A percentile compares a stretch with the other conserved stretches of the same genome.
Evolutionary conservation across 2,797 vertebrate species (phyloP).

Genomic region (Pyrrhura leucotis): DNA sequence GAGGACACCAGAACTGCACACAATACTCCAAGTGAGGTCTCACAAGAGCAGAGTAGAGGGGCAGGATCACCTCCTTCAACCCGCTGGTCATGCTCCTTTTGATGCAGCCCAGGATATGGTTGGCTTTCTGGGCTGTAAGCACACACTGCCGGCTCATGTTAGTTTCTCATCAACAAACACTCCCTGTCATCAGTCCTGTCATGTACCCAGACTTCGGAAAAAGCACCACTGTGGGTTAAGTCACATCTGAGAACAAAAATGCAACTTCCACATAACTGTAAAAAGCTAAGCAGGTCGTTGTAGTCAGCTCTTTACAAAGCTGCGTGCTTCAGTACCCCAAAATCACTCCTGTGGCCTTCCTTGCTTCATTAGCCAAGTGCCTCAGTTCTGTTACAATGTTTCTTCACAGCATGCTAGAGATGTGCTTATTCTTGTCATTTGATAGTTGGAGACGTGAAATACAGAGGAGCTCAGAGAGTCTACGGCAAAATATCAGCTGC

Average conservation of each 20-base stretch:
- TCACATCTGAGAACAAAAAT: neutral
- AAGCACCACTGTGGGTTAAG: neutral
- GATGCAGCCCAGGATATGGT: neutral
- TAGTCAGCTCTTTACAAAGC: neutral
- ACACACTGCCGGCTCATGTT: neutral
- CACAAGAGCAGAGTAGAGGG: neutral
- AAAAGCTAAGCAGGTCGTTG: neutral
- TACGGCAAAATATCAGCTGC: neutral
- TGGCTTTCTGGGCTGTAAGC: neutral
- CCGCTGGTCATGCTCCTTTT: neutral
- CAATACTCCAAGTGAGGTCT: too few species aligned
- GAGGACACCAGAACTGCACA: too few species aligned
- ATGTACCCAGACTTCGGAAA: neutral
- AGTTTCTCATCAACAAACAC: neutral
- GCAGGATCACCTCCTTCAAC: neutral
- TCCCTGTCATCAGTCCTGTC: neutral
- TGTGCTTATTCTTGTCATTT: neutral
- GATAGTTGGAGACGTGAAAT: neutral
- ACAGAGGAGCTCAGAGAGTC: rapidly evolving
- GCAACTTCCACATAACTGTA: neutral
- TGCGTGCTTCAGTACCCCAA: rapidly evolving
- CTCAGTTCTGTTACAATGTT: rapidly evolving
- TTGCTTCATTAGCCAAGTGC: neutral
- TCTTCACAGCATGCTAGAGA: neutral
- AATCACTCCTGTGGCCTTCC: rapidly evolving